Evolutionary conservation across 2,113 vertebrate genomes (phyloP).

Genomic region (Myotis lucifugus): DNA sequence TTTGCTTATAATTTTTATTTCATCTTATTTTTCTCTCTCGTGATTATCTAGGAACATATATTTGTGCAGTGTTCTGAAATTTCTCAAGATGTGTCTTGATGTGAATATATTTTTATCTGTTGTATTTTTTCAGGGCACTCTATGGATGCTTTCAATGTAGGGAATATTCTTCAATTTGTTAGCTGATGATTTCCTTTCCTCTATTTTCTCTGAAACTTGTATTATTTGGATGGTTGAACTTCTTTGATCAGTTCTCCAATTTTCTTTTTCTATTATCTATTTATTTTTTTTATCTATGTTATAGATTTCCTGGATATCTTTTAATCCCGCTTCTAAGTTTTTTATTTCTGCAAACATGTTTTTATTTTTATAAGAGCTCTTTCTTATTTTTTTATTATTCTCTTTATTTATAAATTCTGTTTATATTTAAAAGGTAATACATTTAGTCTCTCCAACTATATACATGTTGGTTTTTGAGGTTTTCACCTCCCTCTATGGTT

Average conservation of each 20-base stretch:
- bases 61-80: not conserved
- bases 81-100: not conserved
- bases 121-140: not conserved
- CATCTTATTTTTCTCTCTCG: not conserved
- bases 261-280: not conserved
- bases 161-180: not conserved
- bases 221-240: not conserved
- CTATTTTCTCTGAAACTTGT: not conserved
- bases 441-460: not conserved
- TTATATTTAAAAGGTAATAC: not conserved
- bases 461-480: not conserved
- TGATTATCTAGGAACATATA: not conserved
- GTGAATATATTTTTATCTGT: not conserved
- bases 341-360: conserved; percentile 1
- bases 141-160: not conserved
- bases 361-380: not conserved
- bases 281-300: not conserved
- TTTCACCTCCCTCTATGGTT: not conserved
- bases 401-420: not conserved
- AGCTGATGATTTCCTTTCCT: not conserved
- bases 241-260: not conserved
- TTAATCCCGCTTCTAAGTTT: not conserved
- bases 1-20: conserved; percentile 23
- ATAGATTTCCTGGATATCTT: not conserved
- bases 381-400: not conserved